Conservation (phyloP, 2,888 invertebrate genomes). For the Polymixis flavicincta region DNA sequence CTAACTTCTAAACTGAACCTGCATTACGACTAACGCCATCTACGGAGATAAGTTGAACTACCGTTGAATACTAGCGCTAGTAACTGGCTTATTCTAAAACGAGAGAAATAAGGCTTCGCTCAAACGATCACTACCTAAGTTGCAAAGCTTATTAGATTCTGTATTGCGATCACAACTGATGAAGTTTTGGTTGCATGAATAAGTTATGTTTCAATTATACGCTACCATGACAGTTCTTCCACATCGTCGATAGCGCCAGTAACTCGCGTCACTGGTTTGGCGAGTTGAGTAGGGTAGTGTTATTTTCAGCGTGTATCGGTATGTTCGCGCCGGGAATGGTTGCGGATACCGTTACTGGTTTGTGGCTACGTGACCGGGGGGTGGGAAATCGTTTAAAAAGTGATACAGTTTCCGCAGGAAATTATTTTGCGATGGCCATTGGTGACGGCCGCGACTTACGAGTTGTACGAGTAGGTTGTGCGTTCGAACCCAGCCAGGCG, state of each 20-base stretch:
- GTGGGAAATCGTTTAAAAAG: constrained; percentile 29
- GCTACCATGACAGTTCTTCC: neutral
- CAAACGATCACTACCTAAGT: neutral
- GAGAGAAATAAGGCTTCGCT: neutral
- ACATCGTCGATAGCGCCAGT: neutral
- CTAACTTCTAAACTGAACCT: neutral
- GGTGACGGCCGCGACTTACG: no score
- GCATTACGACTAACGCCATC: constrained; percentile 16
- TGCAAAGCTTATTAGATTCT: constrained; percentile 21
- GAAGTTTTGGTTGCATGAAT: constrained; percentile 14
- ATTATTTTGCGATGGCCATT: constrained; percentile 15
- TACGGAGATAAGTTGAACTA: constrained; percentile 4
- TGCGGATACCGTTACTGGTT: constrained; percentile 42
- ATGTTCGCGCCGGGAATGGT: constrained; percentile 25
- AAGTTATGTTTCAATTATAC: constrained; percentile 23
- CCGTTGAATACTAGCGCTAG: neutral
- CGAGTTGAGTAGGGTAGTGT: constrained; percentile 22
- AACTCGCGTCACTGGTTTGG: neutral
- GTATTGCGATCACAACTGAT: constrained; percentile 7
- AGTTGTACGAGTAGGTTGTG: no score
- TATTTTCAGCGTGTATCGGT: constrained; percentile 26
- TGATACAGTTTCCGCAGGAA: neutral
- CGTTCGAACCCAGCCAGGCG: no score
- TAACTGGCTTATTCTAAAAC: neutral
- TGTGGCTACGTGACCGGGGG: constrained; percentile 30